Evolutionary conservation across 2,113 vertebrate genomes (phyloP), one percentile per base, ranked within the genome.

Genomic region (Puntigrus tetrazona): DNA sequence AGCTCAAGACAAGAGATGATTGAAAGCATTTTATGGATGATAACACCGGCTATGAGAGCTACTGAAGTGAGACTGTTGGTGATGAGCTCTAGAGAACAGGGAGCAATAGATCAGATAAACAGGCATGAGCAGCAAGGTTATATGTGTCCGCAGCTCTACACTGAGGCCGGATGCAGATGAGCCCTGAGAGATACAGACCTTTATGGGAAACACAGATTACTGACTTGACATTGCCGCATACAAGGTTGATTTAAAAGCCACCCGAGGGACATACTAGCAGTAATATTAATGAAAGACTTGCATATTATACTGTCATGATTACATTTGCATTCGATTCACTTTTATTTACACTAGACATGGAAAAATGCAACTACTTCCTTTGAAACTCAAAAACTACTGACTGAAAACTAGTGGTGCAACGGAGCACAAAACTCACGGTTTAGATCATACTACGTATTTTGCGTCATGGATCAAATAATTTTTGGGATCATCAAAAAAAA

Each of bases 1-100:
- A 84, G 78, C 83, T 85, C 67, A 81, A 38, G 55, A 81, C 27
- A 85, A 84, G 5, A 6, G 45, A 76, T 76, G 76, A 84, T 77
- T 76, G 57, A 69, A 61, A 78, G 72, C 72, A 78, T 82, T 85
- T 78, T 85, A 73, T 78, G 52, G 78, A 81, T 50, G 75, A 63
- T 36, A 81, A 61, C 47, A 29, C 18, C 10, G 57, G 25, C 57
- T 50, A 41, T 81, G 13, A 65, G 52, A 36, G 41, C 16, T 41
- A 74, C 45, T 67, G 57, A 52, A 63, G 50, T 82, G 69, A 25
- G 55, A 77, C 57, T 70, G 72, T 41, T 67, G 38, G 14, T 78
- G 36, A 83, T 73, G 75, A 78, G 70, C 43, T 50, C 18, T 41
- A 38, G 84, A 67, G 31, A 47, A 8, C 10, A 34, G 78, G n/a